Conservation (phyloP, 2,113 vertebrate genomes). For the Bufo bufo region DNA sequence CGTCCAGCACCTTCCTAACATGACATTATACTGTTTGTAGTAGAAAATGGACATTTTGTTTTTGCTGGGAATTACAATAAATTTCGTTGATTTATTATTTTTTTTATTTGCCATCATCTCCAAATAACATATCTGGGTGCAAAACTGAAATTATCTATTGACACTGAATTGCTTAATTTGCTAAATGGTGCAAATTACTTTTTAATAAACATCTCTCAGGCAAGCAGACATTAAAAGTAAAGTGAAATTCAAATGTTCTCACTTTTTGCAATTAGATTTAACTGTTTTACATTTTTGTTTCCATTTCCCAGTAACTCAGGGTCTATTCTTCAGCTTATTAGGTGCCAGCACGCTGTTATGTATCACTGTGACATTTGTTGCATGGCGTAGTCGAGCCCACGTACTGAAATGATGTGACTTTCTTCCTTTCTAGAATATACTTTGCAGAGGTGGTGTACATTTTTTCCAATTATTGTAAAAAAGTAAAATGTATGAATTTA, state of each 20-base stretch:
- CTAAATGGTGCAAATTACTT: constrained; percentile 31
- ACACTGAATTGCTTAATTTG: constrained; percentile 14
- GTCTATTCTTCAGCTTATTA: not conserved
- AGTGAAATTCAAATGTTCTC: not conserved
- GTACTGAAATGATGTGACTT: not conserved
- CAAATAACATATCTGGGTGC: not conserved
- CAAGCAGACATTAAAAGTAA: not conserved
- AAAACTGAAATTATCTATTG: constrained; percentile 8
- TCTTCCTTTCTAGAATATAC: not conserved
- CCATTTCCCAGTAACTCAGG: not conserved
- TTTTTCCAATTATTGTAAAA: not conserved
- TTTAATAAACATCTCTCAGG: constrained; percentile 28
- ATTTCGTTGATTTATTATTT: not conserved
- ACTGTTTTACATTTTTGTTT: constrained; percentile 9
- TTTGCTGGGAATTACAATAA: not conserved
- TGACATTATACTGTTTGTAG: not conserved
- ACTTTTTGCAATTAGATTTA: constrained; percentile 1
- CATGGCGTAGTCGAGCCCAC: not conserved
- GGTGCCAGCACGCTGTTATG: not conserved
- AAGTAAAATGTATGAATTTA: not conserved
- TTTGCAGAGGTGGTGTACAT: not conserved
- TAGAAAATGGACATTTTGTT: not conserved
- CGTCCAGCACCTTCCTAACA: not conserved
- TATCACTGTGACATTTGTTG: not conserved
- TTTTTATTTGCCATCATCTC: not conserved